phyloP scores from a whole-genome alignment of 2,888 invertebrate genomes.

The Nomada flava region DNA sequence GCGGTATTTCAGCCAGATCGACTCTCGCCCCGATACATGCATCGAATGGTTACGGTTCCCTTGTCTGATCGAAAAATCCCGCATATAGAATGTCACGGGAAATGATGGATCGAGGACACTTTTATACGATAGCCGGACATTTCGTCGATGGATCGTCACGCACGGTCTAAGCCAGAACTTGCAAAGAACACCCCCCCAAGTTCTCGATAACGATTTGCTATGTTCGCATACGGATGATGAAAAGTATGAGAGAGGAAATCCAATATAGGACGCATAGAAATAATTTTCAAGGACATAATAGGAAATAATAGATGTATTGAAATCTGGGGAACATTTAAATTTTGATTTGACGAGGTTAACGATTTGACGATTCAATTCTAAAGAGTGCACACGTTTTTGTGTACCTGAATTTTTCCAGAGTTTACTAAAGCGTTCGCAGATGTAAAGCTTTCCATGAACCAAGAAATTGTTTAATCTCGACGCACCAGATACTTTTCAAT shows the following conservation, averaged over 20 bases:
- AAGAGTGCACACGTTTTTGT: neutral
- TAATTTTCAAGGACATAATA: too few species aligned
- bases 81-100: neutral
- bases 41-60: neutral
- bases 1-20: slow-evolving; percentile 12
- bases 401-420: neutral
- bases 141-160: neutral
- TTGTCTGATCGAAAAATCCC: slow-evolving; percentile 37
- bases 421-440: neutral
- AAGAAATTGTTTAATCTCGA: neutral
- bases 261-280: neutral
- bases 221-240: neutral
- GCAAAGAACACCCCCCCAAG: slow-evolving; percentile 1
- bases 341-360: too few species aligned
- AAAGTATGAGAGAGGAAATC: neutral
- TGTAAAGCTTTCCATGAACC: too few species aligned
- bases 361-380: too few species aligned
- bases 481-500: neutral
- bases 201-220: neutral
- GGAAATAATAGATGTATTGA: neutral
- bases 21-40: slow-evolving; percentile 7
- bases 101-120: slow-evolving; percentile 29
- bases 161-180: slow-evolving; percentile 1
- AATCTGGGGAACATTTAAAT: neutral
- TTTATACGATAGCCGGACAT: slow-evolving; percentile 9